These are phyloP conservation scores for Eupelmus urozonus DNA, from an alignment of 2,888 invertebrate species.

Conservation along the genomic window DNA sequence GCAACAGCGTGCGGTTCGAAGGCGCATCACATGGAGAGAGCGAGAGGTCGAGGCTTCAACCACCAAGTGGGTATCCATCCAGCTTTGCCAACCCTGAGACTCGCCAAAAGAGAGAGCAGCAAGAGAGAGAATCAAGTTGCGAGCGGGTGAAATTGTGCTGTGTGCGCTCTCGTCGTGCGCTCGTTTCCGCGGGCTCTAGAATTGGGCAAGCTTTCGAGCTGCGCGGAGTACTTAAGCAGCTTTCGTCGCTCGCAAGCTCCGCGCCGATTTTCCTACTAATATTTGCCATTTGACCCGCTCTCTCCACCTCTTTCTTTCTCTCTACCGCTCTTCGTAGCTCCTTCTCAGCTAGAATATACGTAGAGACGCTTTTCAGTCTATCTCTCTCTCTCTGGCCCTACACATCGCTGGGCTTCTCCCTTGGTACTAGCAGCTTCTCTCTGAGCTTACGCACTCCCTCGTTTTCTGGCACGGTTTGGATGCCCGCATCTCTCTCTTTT, in stretches of 20 bases:
- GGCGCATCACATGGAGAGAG: not conserved
- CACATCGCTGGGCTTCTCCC: not conserved
- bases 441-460: slow-evolving; percentile 5
- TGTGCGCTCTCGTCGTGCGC: not conserved
- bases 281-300: slow-evolving; percentile 75
- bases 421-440: not conserved
- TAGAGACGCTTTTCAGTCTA: not conserved
- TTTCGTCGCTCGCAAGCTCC: slow-evolving; percentile 71
- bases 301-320: slow-evolving; percentile 56
- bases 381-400: not conserved
- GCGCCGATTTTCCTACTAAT: slow-evolving; percentile 76
- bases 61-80: slow-evolving; percentile 17
- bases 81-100: not conserved
- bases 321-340: slow-evolving; percentile 26
- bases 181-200: not conserved
- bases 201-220: slow-evolving; percentile 59
- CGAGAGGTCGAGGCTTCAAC: slow-evolving; percentile 3
- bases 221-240: slow-evolving; percentile 72
- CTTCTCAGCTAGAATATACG: not conserved
- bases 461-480: too few relatives aligned
- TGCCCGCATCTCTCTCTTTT: too few relatives aligned
- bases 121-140: not conserved
- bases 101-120: not conserved
- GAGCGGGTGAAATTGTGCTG: slow-evolving; percentile 4
- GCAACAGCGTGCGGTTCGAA: not conserved